phyloP scores from a whole-genome alignment of 2,113 vertebrate genomes.

The Labrus mixtus region DNA sequence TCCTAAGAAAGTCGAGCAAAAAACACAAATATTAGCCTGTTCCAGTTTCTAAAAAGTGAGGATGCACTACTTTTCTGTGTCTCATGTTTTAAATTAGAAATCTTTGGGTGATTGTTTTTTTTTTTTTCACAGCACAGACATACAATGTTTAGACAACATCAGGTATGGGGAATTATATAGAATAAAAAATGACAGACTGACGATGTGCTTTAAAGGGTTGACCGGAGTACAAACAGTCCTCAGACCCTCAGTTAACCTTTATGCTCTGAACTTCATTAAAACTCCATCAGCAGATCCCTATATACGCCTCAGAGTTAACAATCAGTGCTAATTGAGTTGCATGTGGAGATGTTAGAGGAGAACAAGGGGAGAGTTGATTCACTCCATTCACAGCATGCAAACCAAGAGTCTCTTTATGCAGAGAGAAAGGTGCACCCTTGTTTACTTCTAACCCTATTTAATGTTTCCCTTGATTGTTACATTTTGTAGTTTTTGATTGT shows the following conservation, averaged over 20 bases:
- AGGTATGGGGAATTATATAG: too few species aligned
- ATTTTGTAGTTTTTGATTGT: neutral
- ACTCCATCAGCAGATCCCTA: constrained; percentile 36
- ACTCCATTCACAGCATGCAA: neutral
- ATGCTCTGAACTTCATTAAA: neutral
- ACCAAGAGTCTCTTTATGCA: neutral
- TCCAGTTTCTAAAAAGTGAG: too few species aligned
- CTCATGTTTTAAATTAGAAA: neutral
- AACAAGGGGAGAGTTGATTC: neutral
- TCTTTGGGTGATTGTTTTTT: too few species aligned
- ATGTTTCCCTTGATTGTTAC: neutral
- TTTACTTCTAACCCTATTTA: neutral
- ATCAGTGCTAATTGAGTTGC: constrained; percentile 38
- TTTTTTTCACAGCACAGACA: too few species aligned
- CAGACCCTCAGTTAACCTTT: neutral
- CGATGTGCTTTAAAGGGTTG: neutral
- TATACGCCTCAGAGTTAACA: neutral
- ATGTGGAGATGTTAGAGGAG: constrained; percentile 7
- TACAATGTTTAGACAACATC: too few species aligned
- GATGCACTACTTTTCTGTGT: too few species aligned
- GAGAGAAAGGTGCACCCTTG: neutral
- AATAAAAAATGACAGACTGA: too few species aligned
- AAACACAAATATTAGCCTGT: too few species aligned
- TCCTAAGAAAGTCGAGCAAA: too few species aligned
- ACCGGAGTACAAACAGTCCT: too few species aligned